Evolutionary conservation across 2,888 invertebrate genomes (phyloP).

Genomic region (Dexiosoma caninum): DNA sequence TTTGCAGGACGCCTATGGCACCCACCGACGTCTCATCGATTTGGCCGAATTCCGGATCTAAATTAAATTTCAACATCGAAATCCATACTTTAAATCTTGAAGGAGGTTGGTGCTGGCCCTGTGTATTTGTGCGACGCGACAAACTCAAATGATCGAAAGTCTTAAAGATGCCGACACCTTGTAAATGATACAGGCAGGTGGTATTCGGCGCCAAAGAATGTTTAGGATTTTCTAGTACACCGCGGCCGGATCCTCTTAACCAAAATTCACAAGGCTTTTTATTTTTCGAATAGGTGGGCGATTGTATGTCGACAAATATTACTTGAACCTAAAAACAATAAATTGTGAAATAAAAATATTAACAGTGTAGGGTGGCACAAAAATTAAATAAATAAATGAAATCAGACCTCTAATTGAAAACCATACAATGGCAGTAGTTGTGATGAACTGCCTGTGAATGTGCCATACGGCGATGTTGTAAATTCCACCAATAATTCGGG

Average conservation of each 20-base stretch:
- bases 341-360: background rate
- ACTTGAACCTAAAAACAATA: slow-evolving; percentile 81
- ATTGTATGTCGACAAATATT: slow-evolving; percentile 89
- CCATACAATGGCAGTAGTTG: slow-evolving; percentile 89
- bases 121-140: slow-evolving; percentile 78
- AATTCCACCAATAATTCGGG: slow-evolving; percentile 93
- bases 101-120: slow-evolving; percentile 78
- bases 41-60: slow-evolving; percentile 82
- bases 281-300: slow-evolving; percentile 89
- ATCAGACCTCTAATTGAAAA: slow-evolving; percentile 91
- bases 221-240: slow-evolving; percentile 89
- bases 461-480: slow-evolving; percentile 92
- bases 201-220: slow-evolving; percentile 93
- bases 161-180: slow-evolving; percentile 81
- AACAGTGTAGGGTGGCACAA: background rate
- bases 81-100: slow-evolving; percentile 90
- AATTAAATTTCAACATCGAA: slow-evolving; percentile 91
- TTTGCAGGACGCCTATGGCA: slow-evolving; percentile 77
- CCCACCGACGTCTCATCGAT: slow-evolving; percentile 76
- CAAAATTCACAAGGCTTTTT: slow-evolving; percentile 92
- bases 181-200: slow-evolving; percentile 91
- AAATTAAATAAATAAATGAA: slow-evolving; percentile 68
- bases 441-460: slow-evolving; percentile 87
- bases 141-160: slow-evolving; percentile 79
- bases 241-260: slow-evolving; percentile 88